Evolutionary conservation across 2,113 vertebrate genomes (phyloP), one percentile per base, ranked within the genome.

Genomic region (Oceanodroma tethys): DNA sequence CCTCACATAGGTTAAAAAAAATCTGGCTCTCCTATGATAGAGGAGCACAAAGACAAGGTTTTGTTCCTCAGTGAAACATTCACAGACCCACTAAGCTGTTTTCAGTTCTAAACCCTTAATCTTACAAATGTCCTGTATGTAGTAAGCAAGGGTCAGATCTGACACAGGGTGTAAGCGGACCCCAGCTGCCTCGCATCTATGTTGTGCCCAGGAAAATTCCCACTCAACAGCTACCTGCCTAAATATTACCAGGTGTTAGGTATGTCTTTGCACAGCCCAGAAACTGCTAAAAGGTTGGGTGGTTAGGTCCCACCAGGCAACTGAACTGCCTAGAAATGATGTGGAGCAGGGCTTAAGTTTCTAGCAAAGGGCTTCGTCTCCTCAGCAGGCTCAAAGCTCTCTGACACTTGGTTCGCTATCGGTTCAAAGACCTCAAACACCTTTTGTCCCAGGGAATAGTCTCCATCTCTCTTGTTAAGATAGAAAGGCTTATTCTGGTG

Each of bases 1-100:
- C 29, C 38, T 81, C 13, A 23, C 27, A 2, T 3, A 34, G 9
- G 13, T n/a, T 74, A 18, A 18, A 75, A 79, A 63, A 59, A 47
- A 9, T 7, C 11, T 5, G 27, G 9, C 2, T 2, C 5, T 81
- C 13, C 14, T 53, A 1, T 34, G 34, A 23, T 14, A 36, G 36
- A 59, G 17, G 9, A n/a, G 32, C n/a, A 11, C 34, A 36, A 36
- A 56, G 45, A n/a, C 22, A 16, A 60, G 23, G 16, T 16, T 66
- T 81, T 40, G 27, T 81, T 56, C 22, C 25, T 45, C 14, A 6
- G 13, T 30, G 86, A 67, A 52, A 19, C 45, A 3, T 38, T 62
- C 16, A 16, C 15, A 17, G 70, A 62, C 52, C 22, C 2, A 2
- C 67, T 71, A 65, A 70, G 19, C 30, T 43, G 29, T 32, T 76